phyloP scores from a whole-genome alignment of 2,888 invertebrate genomes.

The Graphium colonna region DNA sequence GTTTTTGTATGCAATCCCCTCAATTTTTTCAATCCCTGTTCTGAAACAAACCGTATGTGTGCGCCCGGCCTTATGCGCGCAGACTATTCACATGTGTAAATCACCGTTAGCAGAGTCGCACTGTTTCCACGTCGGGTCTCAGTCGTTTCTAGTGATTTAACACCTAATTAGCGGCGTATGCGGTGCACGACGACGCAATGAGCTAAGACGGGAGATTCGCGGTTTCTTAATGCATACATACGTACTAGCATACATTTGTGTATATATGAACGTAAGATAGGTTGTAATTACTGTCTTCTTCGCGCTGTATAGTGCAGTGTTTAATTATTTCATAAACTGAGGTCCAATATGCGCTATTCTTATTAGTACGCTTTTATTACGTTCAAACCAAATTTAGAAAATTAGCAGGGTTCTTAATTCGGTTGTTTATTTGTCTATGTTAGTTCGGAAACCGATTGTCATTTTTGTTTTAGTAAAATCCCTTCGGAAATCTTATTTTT shows the following conservation, averaged over 20 bases:
- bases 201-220: constrained; percentile 29
- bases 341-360: too few species aligned
- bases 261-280: background rate
- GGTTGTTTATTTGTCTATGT: too few species aligned
- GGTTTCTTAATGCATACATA: constrained; percentile 17
- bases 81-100: constrained; percentile 62
- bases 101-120: constrained; percentile 58
- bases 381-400: too few species aligned
- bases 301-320: background rate
- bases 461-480: too few species aligned
- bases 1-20: too few species aligned
- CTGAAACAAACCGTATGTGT: too few species aligned
- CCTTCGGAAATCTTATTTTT: too few species aligned
- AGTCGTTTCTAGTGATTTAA: constrained; percentile 72
- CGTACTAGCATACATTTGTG: background rate
- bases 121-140: constrained; percentile 41
- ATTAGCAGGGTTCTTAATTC: too few species aligned
- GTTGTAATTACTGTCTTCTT: background rate
- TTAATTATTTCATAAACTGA: too few species aligned
- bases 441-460: too few species aligned
- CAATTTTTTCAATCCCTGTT: too few species aligned
- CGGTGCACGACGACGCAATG: constrained; percentile 35
- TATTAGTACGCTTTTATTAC: too few species aligned
- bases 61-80: constrained; percentile 37
- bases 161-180: constrained; percentile 68